Conservation (phyloP, 2,888 invertebrate genomes). For the Camptogramma bilineatum region DNA sequence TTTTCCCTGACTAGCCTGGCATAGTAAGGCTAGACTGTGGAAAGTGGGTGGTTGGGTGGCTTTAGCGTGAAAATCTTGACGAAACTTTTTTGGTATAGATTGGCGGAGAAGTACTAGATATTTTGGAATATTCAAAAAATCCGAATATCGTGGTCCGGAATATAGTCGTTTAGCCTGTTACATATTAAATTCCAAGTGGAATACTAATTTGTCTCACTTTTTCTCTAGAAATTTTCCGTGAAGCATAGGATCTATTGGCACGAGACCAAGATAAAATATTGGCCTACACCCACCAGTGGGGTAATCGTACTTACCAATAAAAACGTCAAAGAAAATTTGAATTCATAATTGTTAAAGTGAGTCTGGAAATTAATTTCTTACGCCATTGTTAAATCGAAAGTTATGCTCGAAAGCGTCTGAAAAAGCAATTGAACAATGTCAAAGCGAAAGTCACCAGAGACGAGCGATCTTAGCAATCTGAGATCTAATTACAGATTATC, state of each 20-base stretch:
- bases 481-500: conserved; percentile 45
- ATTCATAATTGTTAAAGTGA: conserved; percentile 14
- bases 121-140: too few species aligned
- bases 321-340: conserved; percentile 7
- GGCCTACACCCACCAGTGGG: neutral
- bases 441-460: conserved; percentile 41
- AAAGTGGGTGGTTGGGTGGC: too few species aligned
- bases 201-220: neutral
- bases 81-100: too few species aligned
- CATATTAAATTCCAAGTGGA: neutral
- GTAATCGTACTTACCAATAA: neutral
- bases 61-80: too few species aligned
- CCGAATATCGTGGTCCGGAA: too few species aligned
- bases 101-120: too few species aligned
- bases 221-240: neutral
- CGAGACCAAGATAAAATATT: neutral
- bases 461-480: conserved; percentile 29
- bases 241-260: neutral
- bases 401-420: conserved; percentile 39
- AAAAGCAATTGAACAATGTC: conserved; percentile 44
- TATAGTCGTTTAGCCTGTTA: neutral
- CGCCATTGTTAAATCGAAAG: conserved; percentile 44
- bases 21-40: too few species aligned
- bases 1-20: too few species aligned
- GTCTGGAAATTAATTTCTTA: conserved; percentile 40